Evolutionary conservation across 2,797 vertebrate species (phyloP).

Genomic region (Harpagifer antarcticus): DNA sequence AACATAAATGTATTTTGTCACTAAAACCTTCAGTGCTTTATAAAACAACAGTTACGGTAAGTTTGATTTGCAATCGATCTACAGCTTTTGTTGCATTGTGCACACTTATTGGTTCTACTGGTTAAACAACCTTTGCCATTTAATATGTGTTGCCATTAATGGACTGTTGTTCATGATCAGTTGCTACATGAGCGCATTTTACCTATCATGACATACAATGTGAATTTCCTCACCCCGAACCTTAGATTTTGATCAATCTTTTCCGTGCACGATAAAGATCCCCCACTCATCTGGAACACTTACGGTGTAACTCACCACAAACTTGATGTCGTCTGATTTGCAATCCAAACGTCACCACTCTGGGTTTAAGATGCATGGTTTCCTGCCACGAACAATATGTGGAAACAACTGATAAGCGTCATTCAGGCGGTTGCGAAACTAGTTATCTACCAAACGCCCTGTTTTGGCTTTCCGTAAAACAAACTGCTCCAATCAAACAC

Average conservation of each 20-base stretch:
- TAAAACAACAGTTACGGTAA: neutral
- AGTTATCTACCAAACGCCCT: neutral
- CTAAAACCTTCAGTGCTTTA: too few relatives aligned
- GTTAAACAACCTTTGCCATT: neutral
- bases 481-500: neutral
- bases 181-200: neutral
- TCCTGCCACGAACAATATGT: conserved; percentile 7
- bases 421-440: neutral
- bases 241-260: conserved; percentile 5
- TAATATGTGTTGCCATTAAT: conserved; percentile 14
- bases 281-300: conserved; percentile 38
- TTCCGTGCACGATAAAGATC: conserved; percentile 48
- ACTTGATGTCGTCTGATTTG: neutral
- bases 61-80: neutral
- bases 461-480: neutral
- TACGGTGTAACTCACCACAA: conserved; percentile 27
- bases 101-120: conserved; percentile 2
- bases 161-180: conserved; percentile 5
- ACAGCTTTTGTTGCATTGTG: neutral
- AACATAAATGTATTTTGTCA: too few relatives aligned
- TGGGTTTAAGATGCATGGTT: neutral
- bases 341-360: neutral
- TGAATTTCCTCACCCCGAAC: conserved; percentile 4
- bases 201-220: neutral
- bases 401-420: conserved; percentile 56